These are phyloP conservation scores for Ephydatia muelleri DNA, from an alignment of 37 sponge, comb jelly and placozoan genomes.

Conservation along the genomic window DNA sequence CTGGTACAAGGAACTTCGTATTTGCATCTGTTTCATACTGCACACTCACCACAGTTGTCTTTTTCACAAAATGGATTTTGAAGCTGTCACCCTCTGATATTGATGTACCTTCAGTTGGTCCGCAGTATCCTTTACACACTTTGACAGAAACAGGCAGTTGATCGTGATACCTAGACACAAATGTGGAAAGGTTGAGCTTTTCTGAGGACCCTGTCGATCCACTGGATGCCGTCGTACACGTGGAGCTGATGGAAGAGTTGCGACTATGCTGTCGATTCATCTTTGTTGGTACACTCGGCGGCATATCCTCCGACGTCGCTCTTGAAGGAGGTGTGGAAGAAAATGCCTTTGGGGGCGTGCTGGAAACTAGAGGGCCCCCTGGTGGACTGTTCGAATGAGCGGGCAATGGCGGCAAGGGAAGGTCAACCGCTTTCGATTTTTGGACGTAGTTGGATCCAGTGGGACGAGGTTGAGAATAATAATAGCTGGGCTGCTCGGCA, in stretches of 20 bases:
- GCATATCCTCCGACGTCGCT: not conserved
- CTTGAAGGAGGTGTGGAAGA: not conserved
- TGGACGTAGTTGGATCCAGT: not conserved
- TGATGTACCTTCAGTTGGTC: conserved; percentile 41
- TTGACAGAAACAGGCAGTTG: conserved; percentile 27
- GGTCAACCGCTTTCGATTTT: not conserved
- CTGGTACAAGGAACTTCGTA: conserved; percentile 27
- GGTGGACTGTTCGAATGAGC: not conserved
- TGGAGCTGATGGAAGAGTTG: not conserved
- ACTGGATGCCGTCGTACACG: not conserved
- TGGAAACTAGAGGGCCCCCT: not conserved
- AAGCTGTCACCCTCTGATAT: conserved; percentile 65
- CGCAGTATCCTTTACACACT: conserved; percentile 54
- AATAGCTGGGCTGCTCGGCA: not conserved
- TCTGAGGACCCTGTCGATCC: conserved; percentile 1
- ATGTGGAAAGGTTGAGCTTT: conserved; percentile 21
- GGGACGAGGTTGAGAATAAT: not conserved
- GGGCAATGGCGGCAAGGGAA: not conserved
- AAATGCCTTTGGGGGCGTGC: not conserved
- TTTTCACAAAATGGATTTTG: conserved; percentile 59
- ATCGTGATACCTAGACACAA: conserved; percentile 16
- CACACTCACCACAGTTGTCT: conserved; percentile 33
- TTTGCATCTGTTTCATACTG: conserved; percentile 25
- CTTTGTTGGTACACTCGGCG: not conserved
- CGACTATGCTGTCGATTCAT: not conserved